Base-by-base conservation (phyloP, 2,888 invertebrate genomes). In the Cheilosia scutellata region DNA sequence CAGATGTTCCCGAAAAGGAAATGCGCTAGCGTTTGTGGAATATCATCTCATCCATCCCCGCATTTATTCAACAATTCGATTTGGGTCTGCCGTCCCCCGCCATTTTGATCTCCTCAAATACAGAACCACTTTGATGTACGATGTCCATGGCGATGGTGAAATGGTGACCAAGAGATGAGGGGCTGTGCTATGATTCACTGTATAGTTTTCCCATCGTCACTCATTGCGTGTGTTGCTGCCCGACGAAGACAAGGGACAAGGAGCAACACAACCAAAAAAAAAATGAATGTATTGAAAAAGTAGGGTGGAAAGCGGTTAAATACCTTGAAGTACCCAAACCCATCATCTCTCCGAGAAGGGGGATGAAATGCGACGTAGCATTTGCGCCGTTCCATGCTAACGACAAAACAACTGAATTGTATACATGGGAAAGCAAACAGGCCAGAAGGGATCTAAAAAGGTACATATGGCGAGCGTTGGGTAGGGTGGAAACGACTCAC, bases 291-390 rank as follows among this genome's bases (percentile, higher is more conserved):
- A 25, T 11, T 9, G 11, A 37, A 37, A 68, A 82, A 82, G 68
- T 82, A 86, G 86, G 86, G 86, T 86, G 86, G 82, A 86, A 86
- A 86, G 76, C 66, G 60, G 76, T 76, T 76, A 57, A 63, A 80
- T 74, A 65, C 57, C 79, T 40, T 58, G 53, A 51, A 44, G 75
- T 84, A 58, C 74, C 80, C 66, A 80, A 82, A 62, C 57, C 71
- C 71, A 76, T 65, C 58, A 49, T 68, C 42, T 62, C 60, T 29
- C 29, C 62, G 40, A 65, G 66, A 77, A 76, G 82, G 86, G 84
- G 86, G 86, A 86, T 86, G 82, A 77, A 86, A 68, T 76, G 16
- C 71, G 74, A 71, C 33, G 53, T 49, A 55, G 75, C 84, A 76
- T 80, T 76, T 80, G 79, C 57, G 55, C 47, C 58, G 65, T 71